These are phyloP conservation scores for Tenthredo scrophulariae DNA, from an alignment of 2,888 invertebrate genomes.

Conservation along the genomic window DNA sequence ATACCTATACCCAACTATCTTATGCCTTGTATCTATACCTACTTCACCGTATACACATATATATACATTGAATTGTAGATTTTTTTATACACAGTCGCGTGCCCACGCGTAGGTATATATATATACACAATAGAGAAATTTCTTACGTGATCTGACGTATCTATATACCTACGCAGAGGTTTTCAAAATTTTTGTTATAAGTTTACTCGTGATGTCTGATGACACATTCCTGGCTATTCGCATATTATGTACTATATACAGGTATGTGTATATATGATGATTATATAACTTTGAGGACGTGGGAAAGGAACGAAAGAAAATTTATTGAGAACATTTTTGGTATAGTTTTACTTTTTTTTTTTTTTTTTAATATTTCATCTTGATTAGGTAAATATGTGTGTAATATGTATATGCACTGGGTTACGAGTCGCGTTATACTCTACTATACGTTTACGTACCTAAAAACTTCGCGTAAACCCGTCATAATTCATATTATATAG, in stretches of 20 bases:
- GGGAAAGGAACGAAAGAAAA: neutral
- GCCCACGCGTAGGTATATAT: too few relatives aligned
- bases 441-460: too few relatives aligned
- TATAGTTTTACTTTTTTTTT: neutral
- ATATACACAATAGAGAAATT: too few relatives aligned
- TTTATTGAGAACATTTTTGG: neutral
- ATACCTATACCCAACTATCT: neutral
- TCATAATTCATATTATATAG: conserved; percentile 9
- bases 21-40: neutral
- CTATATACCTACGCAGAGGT: too few relatives aligned
- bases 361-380: too few relatives aligned
- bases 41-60: neutral
- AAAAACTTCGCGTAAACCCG: neutral
- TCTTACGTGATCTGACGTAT: too few relatives aligned
- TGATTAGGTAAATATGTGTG: neutral
- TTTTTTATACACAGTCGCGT: too few relatives aligned
- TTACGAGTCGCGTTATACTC: neutral
- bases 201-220: too few relatives aligned
- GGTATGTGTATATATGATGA: neutral
- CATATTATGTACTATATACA: too few relatives aligned
- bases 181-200: too few relatives aligned
- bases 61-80: neutral
- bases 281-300: neutral
- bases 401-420: neutral
- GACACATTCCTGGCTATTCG: too few relatives aligned